These are phyloP conservation scores for Magallana angulata DNA, from an alignment of 1,140 invertebrate species.

Conservation along the genomic window DNA sequence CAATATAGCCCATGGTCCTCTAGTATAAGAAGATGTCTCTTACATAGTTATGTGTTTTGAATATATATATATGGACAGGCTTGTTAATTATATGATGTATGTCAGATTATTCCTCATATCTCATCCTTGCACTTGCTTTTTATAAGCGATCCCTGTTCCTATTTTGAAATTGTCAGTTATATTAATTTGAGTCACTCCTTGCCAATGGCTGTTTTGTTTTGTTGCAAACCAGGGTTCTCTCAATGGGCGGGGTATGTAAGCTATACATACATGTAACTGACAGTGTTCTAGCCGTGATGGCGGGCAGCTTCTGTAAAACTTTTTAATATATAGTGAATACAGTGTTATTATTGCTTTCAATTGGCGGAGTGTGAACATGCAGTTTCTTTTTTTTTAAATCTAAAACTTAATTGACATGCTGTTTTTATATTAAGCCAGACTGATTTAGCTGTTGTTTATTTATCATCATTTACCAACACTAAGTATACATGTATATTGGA, in stretches of 20 bases:
- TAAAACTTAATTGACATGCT: too few relatives aligned
- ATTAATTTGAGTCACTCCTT: neutral
- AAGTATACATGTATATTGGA: too few relatives aligned
- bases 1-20: too few relatives aligned
- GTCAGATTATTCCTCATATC: neutral
- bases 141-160: neutral
- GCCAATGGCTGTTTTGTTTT: neutral
- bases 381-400: too few relatives aligned
- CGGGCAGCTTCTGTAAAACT: neutral
- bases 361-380: neutral
- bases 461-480: too few relatives aligned
- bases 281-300: neutral
- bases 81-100: too few relatives aligned
- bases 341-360: neutral
- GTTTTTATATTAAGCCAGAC: too few relatives aligned
- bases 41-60: too few relatives aligned
- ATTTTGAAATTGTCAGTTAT: neutral
- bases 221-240: conserved; percentile 13
- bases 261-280: too few relatives aligned
- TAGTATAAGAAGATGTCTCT: too few relatives aligned
- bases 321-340: neutral
- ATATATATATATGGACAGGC: too few relatives aligned
- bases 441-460: too few relatives aligned
- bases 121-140: conserved; percentile 1
- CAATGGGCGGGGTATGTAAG: conserved; percentile 20